A percentile compares a stretch with the other conserved stretches of the same genome.
Evolutionary conservation across 2,797 vertebrate genomes (phyloP).

Genomic region (Diceros bicornis): DNA sequence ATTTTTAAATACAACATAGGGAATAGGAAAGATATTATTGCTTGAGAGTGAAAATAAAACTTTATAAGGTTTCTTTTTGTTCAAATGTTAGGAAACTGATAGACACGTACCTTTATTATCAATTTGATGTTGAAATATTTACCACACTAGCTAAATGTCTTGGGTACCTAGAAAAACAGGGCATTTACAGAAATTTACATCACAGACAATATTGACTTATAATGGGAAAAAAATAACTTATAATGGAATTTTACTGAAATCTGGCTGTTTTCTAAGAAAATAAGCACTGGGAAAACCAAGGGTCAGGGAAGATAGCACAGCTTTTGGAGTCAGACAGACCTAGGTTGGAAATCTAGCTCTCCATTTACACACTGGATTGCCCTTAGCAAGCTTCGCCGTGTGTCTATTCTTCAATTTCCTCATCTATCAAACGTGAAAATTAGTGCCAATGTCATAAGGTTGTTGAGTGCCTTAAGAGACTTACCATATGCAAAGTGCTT

Average conservation of each 20-base stretch:
- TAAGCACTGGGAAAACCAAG: background rate
- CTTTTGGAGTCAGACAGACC: background rate
- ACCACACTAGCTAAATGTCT: background rate
- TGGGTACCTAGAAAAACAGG: background rate
- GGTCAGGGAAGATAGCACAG: background rate
- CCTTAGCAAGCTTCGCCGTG: background rate
- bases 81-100: background rate
- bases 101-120: background rate
- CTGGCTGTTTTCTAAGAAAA: conserved; percentile 11
- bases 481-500: background rate
- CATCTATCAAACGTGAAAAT: background rate
- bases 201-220: background rate
- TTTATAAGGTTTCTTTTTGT: background rate
- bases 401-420: background rate
- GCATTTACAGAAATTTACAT: background rate
- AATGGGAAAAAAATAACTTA: background rate
- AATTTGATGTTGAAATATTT: conserved; percentile 43
- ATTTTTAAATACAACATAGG: background rate
- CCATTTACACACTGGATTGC: background rate
- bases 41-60: background rate
- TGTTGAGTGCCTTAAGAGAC: background rate
- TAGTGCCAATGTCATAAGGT: background rate
- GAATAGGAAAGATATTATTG: background rate
- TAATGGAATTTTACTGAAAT: conserved; percentile 12
- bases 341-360: background rate